phyloP scores from a whole-genome alignment of 2,797 vertebrate genomes.

The Distichodus sexfasciatus region DNA sequence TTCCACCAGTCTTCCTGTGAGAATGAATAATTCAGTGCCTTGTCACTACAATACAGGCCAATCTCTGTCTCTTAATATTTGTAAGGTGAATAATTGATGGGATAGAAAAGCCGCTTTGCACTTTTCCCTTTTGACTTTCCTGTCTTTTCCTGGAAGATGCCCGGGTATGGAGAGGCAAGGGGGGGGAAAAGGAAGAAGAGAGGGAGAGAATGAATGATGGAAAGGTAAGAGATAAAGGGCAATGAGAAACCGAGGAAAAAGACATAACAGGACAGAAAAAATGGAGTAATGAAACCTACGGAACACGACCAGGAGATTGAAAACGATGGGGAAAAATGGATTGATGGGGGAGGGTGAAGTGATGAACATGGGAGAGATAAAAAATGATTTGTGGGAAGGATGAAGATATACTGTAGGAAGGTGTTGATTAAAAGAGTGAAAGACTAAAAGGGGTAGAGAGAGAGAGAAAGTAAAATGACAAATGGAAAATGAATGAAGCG shows the following conservation, averaged over 20 bases:
- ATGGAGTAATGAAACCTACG: no score
- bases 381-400: no score
- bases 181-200: not conserved
- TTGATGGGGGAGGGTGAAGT: no score
- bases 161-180: not conserved
- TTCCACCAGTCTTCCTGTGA: conserved; percentile 20
- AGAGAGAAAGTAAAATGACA: no score
- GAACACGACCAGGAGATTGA: no score
- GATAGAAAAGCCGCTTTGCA: conserved; percentile 40
- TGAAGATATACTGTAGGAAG: no score
- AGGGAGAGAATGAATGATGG: not conserved
- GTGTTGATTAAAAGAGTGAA: no score
- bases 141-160: not conserved
- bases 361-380: no score
- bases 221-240: not conserved
- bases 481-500: no score
- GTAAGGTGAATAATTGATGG: conserved; percentile 49
- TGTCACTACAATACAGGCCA: conserved; percentile 36
- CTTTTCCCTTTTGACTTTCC: conserved; percentile 21
- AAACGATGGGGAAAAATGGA: no score
- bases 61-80: conserved; percentile 41
- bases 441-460: no score
- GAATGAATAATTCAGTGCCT: conserved; percentile 48
- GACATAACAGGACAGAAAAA: no score
- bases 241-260: not conserved